Base-by-base conservation (phyloP, 1,140 invertebrate species). In the Penaeus indicus region DNA sequence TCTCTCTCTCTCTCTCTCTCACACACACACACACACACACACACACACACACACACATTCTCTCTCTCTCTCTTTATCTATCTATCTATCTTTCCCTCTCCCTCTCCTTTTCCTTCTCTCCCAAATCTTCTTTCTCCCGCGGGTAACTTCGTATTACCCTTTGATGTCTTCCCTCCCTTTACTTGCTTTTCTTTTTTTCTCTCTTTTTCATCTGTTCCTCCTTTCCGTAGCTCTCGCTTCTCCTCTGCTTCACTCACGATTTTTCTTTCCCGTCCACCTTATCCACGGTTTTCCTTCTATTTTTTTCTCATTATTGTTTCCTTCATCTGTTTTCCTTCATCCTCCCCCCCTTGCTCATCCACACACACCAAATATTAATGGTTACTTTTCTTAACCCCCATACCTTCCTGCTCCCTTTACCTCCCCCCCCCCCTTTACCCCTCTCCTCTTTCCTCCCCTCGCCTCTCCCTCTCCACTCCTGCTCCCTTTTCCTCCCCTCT, bases 91-190 rank as follows among this genome's bases (percentile, higher is more conserved):
- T 61, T n/a, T 16, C 25, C 32, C 80, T 83, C 80, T 64, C 27
- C n/a, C 13, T 63, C 80, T 32, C 62, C 80, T 27, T 82, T 54
- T 63, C 61, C 47, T 22, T 61, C 80, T 63, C 47, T 63, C 80
- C 25, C 80, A n/a, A 25, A 19, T 54, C 61, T 54, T 27, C 80
- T 82, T 47, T 63, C 47, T 63, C 47, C 38, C 27, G 19, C 54
- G 18, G 21, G 42, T 81, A 3, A 47, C 54, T 81, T 21, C 54
- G 13, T 82, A 16, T 82, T 22, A 19, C 47, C 63, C 47, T 60
- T n/a, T 47, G 21, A 21, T 25, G 47, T 54, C n/a, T 25, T 82
- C 47, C n/a, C 80, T 54, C 47, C 22, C 38, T 82, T 0, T 3
- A 22, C n/a, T 38, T 3, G 19, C 3, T 4, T 82, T 8, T 61